Evolutionary conservation across 2,113 vertebrate species (phyloP).

Genomic region (Theropithecus gelada): DNA sequence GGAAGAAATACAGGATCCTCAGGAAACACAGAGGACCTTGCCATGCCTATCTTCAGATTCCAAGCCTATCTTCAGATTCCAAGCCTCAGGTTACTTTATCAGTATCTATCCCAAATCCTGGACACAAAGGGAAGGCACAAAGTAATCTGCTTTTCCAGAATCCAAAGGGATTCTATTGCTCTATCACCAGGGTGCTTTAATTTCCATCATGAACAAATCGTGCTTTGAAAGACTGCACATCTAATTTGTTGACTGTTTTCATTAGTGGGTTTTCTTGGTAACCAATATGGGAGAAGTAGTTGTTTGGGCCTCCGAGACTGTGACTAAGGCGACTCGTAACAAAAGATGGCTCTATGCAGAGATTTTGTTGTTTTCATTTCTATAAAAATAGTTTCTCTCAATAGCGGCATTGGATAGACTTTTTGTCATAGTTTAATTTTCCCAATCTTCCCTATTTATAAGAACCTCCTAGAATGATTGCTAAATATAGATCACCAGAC

Average conservation of each 20-base stretch:
- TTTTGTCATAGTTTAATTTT: not conserved
- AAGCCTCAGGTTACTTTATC: not conserved
- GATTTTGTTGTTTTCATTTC: not conserved
- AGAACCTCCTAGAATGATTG: not conserved
- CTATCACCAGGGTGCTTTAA: not conserved
- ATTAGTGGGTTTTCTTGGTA: slow-evolving; percentile 19
- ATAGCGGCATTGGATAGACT: not conserved
- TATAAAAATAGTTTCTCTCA: not conserved
- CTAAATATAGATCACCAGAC: not conserved
- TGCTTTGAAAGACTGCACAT: slow-evolving; percentile 45
- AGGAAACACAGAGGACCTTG: not conserved
- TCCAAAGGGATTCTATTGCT: not conserved
- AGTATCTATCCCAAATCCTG: not conserved
- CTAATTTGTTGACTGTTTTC: slow-evolving; percentile 27
- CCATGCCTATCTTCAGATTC: not conserved
- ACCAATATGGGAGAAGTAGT: not conserved
- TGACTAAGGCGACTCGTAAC: not conserved
- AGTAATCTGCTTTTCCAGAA: not conserved
- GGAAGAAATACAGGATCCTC: not conserved
- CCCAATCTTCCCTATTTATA: not conserved
- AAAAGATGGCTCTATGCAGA: not conserved
- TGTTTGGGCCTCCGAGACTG: not conserved
- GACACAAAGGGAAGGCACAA: not conserved
- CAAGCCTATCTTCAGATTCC: not conserved
- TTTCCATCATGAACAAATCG: slow-evolving; percentile 37